A percentile compares a stretch with the other conserved stretches of the same genome.
phyloP scores from a whole-genome alignment of 2,113 vertebrate species.

The Lipotes vexillifer region DNA sequence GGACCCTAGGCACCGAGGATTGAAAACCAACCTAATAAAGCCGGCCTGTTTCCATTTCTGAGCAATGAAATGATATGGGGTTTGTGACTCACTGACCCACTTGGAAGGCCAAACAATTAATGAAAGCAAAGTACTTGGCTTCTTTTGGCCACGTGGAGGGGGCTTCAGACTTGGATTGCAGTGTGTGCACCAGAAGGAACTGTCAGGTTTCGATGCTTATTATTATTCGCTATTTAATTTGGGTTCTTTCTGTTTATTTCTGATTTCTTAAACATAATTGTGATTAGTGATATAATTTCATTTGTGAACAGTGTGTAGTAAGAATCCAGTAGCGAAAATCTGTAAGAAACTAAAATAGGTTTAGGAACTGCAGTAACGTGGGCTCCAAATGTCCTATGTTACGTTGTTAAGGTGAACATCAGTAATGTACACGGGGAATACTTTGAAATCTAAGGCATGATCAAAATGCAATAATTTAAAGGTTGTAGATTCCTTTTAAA shows the following conservation, averaged over 20 bases:
- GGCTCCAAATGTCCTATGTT: not conserved
- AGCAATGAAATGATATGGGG: not conserved
- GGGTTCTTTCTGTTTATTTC: not conserved
- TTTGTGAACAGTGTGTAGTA: not conserved
- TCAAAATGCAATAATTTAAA: not conserved
- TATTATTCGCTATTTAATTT: not conserved
- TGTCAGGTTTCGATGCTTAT: not conserved
- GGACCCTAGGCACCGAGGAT: not conserved
- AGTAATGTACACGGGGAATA: not conserved
- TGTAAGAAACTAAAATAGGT: not conserved
- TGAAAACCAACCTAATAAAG: constrained; percentile 21
- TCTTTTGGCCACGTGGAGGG: not conserved
- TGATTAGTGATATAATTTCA: not conserved
- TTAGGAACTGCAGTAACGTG: not conserved
- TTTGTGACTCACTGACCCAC: constrained; percentile 21
- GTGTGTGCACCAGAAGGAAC: not conserved
- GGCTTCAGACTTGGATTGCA: not conserved
- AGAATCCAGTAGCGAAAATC: not conserved
- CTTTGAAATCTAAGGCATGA: not conserved
- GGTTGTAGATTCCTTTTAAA: not conserved
- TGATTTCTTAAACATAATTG: not conserved
- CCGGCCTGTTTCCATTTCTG: constrained; percentile 18
- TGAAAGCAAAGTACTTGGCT: not conserved
- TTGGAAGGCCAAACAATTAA: not conserved
- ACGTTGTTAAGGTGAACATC: not conserved